phyloP scores from a whole-genome alignment of 2,113 vertebrate species.

The Chauna torquata region DNA sequence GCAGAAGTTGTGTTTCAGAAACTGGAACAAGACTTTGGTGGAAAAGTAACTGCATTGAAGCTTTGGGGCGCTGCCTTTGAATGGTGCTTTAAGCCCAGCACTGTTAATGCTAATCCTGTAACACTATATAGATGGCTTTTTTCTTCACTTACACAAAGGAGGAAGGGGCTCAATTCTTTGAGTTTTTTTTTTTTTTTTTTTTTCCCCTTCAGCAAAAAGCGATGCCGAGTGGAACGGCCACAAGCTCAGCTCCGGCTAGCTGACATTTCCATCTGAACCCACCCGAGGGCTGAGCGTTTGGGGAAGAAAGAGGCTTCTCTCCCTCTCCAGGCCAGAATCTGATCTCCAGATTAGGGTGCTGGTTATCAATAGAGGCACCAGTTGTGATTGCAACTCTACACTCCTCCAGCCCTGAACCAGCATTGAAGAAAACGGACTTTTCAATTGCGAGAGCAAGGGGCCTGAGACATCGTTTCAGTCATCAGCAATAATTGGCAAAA shows the following conservation, averaged over 20 bases:
- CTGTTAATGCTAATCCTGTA: slow-evolving; percentile 91
- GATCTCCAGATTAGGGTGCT: slow-evolving; percentile 76
- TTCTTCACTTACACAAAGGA: slow-evolving; percentile 64
- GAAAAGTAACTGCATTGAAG: slow-evolving; percentile 54
- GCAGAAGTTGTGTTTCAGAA: neutral
- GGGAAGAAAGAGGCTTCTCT: slow-evolving; percentile 76
- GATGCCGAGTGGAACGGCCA: slow-evolving; percentile 72
- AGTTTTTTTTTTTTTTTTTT: slow-evolving; percentile 66
- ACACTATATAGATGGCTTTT: slow-evolving; percentile 78
- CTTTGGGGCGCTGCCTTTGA: slow-evolving; percentile 61
- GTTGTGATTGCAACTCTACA: slow-evolving; percentile 71
- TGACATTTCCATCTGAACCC: slow-evolving; percentile 85
- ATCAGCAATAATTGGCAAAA: slow-evolving; percentile 59
- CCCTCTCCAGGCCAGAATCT: slow-evolving; percentile 72
- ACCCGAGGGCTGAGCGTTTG: slow-evolving; percentile 79
- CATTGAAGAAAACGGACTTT: slow-evolving; percentile 56
- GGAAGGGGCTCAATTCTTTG: slow-evolving; percentile 69
- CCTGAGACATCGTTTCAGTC: slow-evolving; percentile 66
- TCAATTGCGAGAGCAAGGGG: slow-evolving; percentile 51
- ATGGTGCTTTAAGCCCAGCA: slow-evolving; percentile 60
- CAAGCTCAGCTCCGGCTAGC: slow-evolving; percentile 70
- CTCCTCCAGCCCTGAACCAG: slow-evolving; percentile 49
- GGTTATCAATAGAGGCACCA: slow-evolving; percentile 76
- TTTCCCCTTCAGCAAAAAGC: slow-evolving; percentile 67
- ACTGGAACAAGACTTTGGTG: slow-evolving; percentile 10